Conservation (phyloP, 2,113 vertebrate genomes). For the Zootoca vivipara region DNA sequence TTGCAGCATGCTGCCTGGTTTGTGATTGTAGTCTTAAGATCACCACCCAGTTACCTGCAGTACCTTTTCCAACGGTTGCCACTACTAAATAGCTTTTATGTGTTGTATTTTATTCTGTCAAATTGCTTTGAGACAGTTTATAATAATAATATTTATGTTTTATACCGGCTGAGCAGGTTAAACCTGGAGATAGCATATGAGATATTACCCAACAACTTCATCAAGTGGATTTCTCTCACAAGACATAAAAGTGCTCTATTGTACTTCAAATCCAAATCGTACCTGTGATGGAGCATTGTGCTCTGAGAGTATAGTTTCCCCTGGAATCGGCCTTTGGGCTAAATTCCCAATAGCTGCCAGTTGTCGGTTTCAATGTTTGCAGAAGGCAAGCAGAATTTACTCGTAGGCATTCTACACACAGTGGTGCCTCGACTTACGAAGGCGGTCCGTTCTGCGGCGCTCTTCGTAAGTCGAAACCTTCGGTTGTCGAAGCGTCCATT, state of each 20-base stretch:
- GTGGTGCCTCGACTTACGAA: too few species aligned
- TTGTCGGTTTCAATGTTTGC: neutral
- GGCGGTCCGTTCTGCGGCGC: too few species aligned
- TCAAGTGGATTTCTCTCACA: neutral
- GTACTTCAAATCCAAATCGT: neutral
- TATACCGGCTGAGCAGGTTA: neutral
- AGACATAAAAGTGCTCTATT: neutral
- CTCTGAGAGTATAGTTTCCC: neutral
- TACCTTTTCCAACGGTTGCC: neutral
- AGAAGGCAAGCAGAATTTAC: neutral
- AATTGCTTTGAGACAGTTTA: too few species aligned
- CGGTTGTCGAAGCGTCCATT: too few species aligned
- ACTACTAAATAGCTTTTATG: neutral
- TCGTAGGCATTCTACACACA: neutral
- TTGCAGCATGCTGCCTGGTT: neutral
- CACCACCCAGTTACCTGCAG: neutral
- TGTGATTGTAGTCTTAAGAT: neutral
- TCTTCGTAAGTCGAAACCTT: too few species aligned
- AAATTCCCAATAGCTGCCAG: neutral
- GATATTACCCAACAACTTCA: neutral
- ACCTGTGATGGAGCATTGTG: neutral
- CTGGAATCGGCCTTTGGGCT: neutral
- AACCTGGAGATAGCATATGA: neutral
- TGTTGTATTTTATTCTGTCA: too few species aligned
- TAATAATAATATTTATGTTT: too few species aligned